These are phyloP conservation scores for Drosophila cardini DNA, from an alignment of 1,140 invertebrate genomes.

Conservation along the genomic window DNA sequence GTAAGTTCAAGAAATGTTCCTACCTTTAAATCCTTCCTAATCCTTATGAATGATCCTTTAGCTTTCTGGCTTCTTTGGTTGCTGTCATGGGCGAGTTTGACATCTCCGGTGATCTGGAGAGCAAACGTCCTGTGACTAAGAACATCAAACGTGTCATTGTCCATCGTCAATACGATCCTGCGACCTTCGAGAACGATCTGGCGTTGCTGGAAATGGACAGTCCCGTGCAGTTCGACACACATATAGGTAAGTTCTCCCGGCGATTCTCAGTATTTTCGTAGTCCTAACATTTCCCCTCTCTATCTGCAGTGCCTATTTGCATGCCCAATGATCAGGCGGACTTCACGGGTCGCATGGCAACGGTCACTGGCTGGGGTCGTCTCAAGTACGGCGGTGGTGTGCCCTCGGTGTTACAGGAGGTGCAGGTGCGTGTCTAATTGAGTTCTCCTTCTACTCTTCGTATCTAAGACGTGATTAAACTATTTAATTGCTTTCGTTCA, in stretches of 20 bases:
- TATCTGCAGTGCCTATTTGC: slow-evolving; percentile 92
- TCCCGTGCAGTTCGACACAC: slow-evolving; percentile 92
- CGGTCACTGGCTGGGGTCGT: slow-evolving; percentile 92
- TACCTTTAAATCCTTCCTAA: neutral
- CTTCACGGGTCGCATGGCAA: slow-evolving; percentile 93
- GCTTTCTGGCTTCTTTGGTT: slow-evolving; percentile 94
- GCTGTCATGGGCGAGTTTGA: slow-evolving; percentile 96
- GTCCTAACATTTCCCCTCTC: neutral
- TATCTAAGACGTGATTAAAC: slow-evolving; percentile 2
- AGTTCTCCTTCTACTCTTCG: neutral
- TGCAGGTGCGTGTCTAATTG: slow-evolving; percentile 86
- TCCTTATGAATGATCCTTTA: slow-evolving; percentile 78
- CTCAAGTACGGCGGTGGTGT: slow-evolving; percentile 92
- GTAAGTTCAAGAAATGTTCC: slow-evolving; percentile 86
- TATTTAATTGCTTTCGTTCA: slow-evolving; percentile 31
- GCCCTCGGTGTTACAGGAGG: slow-evolving; percentile 95
- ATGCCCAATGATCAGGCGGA: slow-evolving; percentile 93
- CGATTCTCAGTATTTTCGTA: neutral
- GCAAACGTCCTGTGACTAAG: slow-evolving; percentile 90
- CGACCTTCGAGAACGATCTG: slow-evolving; percentile 96
- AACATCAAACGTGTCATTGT: slow-evolving; percentile 95
- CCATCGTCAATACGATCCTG: slow-evolving; percentile 94
- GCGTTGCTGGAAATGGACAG: slow-evolving; percentile 93
- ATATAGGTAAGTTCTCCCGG: slow-evolving; percentile 88
- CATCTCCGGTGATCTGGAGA: slow-evolving; percentile 92